A percentile compares a stretch with the other conserved stretches of the same genome.
These are phyloP conservation scores for Oryzias celebensis DNA, from an alignment of 2,113 vertebrate genomes.

Conservation along the genomic window DNA sequence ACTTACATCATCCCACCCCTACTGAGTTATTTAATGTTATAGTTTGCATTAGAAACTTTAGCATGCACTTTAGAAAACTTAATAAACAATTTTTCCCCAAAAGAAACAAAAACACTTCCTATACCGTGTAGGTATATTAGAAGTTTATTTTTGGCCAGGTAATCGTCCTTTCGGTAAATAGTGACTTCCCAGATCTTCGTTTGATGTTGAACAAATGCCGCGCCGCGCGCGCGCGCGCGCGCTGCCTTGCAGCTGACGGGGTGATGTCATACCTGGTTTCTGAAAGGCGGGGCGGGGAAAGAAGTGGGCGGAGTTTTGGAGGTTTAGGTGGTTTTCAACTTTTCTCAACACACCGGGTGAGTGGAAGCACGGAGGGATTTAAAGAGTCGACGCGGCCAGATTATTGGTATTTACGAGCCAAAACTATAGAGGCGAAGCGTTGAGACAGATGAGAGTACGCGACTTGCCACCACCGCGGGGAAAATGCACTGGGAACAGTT, in stretches of 20 bases:
- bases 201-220: conserved; percentile 29
- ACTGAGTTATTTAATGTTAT: no score
- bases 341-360: conserved; percentile 61
- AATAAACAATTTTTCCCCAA: no score
- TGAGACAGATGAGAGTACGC: conserved; percentile 25
- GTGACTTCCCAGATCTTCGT: background rate
- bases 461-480: conserved; percentile 1
- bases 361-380: background rate
- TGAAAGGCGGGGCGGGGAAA: background rate
- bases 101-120: no score
- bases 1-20: no score
- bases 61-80: no score
- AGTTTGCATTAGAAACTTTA: no score
- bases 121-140: no score
- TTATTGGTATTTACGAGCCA: background rate
- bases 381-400: background rate
- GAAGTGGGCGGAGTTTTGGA: conserved; percentile 36
- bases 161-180: no score
- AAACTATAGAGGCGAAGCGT: background rate
- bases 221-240: background rate
- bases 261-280: conserved; percentile 64
- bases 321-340: conserved; percentile 68
- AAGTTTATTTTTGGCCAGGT: no score
- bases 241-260: conserved; percentile 10
- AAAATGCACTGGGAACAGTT: conserved; percentile 80